Base-by-base conservation (phyloP, 1,140 invertebrate genomes). In the Microplitis demolitor region DNA sequence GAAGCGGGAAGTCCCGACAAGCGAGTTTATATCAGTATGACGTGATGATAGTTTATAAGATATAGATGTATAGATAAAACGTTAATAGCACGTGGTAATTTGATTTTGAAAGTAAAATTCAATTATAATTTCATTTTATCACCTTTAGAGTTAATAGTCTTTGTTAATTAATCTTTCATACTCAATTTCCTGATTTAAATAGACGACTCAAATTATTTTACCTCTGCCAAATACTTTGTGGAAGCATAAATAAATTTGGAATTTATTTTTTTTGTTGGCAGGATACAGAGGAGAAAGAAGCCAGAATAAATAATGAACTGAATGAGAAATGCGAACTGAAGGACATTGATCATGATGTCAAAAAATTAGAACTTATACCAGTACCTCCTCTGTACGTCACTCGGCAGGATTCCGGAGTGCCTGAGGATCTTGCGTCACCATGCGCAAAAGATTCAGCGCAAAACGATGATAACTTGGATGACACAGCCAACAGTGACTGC, bases 391-490 rank as follows among this genome's bases (percentile, higher is more conserved):
- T 77, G 24, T 83, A 80, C 24, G 82, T 84, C 8, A 79, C 78
- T 3, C 79, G 84, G 0, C 84, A 86, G 61, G 85, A 85, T 33
- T 86, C 83, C 1, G 83, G 83, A 1, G 83, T 85, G 4, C 83
- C 82, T 5, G 81, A 87, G 66, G 85, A 86, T 63, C 64, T 86
- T 4, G 77, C 58, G 0, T 85, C 84, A 3, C 83, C 85, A 11
- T 66, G 73, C 16, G 31, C 70, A 3, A 73, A 67, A 24, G 67
- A 72, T 31, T 60, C 54, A n/a, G 34, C 50, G 16, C 45, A 72
- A 24, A 11, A 9, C 50, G 45, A 82, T 5, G 79, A 83, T 3
- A 80, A 83, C 53, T 70, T 54, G 0, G 67, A 83, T 35, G 70
- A 72, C 4, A 83, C 83, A 51, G 78, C 81, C 62, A 82, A 85